phyloP scores from a whole-genome alignment of 2,888 invertebrate genomes.

The Hedychridium roseum region DNA sequence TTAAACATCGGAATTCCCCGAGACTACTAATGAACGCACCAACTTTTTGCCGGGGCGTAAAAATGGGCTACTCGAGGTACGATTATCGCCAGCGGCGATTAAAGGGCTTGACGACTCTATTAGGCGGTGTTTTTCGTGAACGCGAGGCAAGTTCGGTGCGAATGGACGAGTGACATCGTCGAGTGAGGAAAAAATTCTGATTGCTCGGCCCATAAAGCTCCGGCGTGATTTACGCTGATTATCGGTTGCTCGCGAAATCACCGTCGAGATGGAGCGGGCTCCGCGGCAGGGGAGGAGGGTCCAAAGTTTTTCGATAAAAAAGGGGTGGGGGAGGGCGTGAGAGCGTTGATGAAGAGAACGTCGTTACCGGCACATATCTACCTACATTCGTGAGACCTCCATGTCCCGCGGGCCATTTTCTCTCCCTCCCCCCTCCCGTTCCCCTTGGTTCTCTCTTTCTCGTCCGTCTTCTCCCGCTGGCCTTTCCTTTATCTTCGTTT shows the following conservation, averaged over 20 bases:
- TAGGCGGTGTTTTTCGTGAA: too few relatives aligned
- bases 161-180: too few relatives aligned
- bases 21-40: too few relatives aligned
- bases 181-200: slow-evolving; percentile 17
- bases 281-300: slow-evolving; percentile 8
- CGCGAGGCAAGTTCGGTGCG: too few relatives aligned
- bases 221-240: slow-evolving; percentile 31
- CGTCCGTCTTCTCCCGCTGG: slow-evolving; percentile 7
- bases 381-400: slow-evolving; percentile 4
- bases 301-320: slow-evolving; percentile 19
- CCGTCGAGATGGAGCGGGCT: slow-evolving; percentile 7
- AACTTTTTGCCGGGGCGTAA: too few relatives aligned
- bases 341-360: slow-evolving; percentile 22
- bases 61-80: too few relatives aligned
- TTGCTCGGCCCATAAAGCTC: slow-evolving; percentile 16
- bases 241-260: slow-evolving; percentile 13
- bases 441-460: slow-evolving; percentile 1
- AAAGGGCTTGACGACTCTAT: too few relatives aligned
- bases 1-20: too few relatives aligned
- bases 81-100: too few relatives aligned
- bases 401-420: slow-evolving; percentile 9
- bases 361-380: background rate
- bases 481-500: too few relatives aligned
- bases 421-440: background rate
- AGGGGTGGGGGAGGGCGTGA: background rate